phyloP scores from a whole-genome alignment of 2,888 invertebrate species.

The Aphodius sticticus region DNA sequence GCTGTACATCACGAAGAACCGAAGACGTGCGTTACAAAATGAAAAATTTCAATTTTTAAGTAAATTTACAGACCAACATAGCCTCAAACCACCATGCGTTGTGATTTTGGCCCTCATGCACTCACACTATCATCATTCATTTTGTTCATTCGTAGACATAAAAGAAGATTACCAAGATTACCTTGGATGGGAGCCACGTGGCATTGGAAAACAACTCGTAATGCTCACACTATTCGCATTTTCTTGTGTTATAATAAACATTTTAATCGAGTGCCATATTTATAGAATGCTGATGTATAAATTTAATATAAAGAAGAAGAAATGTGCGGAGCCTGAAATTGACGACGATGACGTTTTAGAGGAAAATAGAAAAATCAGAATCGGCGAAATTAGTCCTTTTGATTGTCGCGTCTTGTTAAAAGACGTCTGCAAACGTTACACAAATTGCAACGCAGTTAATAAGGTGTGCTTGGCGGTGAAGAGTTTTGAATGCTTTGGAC shows the following conservation, averaged over 20 bases:
- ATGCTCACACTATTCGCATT: slow-evolving; percentile 67
- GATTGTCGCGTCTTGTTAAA: slow-evolving; percentile 67
- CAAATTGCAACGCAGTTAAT: slow-evolving; percentile 77
- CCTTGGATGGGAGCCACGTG: slow-evolving; percentile 73
- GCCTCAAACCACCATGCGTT: neutral
- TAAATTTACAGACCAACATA: too few relatives aligned
- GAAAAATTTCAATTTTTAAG: too few relatives aligned
- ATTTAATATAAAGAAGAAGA: neutral
- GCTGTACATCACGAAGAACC: too few relatives aligned
- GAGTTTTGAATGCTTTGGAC: slow-evolving; percentile 79
- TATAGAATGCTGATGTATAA: slow-evolving; percentile 61
- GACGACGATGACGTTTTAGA: slow-evolving; percentile 64
- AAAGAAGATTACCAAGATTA: slow-evolving; percentile 61
- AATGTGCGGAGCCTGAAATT: slow-evolving; percentile 32
- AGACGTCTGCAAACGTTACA: slow-evolving; percentile 71
- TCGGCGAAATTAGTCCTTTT: slow-evolving; percentile 52
- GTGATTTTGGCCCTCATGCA: neutral
- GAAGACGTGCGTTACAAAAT: too few relatives aligned
- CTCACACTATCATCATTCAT: neutral
- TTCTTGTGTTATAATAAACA: slow-evolving; percentile 68
- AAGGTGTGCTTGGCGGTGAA: slow-evolving; percentile 65
- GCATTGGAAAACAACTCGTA: slow-evolving; percentile 73
- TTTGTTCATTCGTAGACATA: slow-evolving; percentile 40
- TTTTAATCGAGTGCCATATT: slow-evolving; percentile 70
- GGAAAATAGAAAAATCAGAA: slow-evolving; percentile 63